Evolutionary conservation across 2,113 vertebrate genomes (phyloP).

Genomic region (Engystomops pustulosus): DNA sequence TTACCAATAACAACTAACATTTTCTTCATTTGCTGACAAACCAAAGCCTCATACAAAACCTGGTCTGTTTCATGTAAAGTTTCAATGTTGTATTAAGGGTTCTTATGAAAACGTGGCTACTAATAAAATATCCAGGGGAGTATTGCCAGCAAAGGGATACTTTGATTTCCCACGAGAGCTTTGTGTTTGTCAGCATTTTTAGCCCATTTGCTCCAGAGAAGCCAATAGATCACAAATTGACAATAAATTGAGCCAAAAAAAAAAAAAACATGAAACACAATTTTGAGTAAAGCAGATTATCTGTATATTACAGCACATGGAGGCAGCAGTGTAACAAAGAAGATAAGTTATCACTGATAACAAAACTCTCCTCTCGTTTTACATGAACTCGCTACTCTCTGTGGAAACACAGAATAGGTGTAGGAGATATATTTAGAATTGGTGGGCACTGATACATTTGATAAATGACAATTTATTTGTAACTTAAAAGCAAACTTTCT

Average conservation of each 20-base stretch:
- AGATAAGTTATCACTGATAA: not conserved
- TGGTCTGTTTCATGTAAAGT: constrained; percentile 2
- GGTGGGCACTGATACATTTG: no score
- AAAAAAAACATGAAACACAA: not conserved
- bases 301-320: constrained; percentile 2
- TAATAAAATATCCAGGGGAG: not conserved
- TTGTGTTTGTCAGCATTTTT: constrained; percentile 7
- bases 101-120: not conserved
- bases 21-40: constrained; percentile 16
- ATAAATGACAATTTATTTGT: not conserved
- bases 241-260: not conserved
- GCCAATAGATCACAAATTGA: not conserved
- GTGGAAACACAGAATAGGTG: not conserved
- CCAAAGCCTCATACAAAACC: constrained; percentile 23
- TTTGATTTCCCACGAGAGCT: not conserved
- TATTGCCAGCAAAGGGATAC: not conserved
- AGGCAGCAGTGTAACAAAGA: not conserved
- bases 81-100: not conserved
- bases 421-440: not conserved
- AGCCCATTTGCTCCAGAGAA: constrained; percentile 42
- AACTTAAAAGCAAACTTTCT: no score
- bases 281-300: not conserved
- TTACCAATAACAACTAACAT: constrained; percentile 46
- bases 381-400: not conserved
- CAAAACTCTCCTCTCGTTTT: not conserved